Conservation (phyloP, 2,888 invertebrate species). For the Cacoxenus indagator region DNA sequence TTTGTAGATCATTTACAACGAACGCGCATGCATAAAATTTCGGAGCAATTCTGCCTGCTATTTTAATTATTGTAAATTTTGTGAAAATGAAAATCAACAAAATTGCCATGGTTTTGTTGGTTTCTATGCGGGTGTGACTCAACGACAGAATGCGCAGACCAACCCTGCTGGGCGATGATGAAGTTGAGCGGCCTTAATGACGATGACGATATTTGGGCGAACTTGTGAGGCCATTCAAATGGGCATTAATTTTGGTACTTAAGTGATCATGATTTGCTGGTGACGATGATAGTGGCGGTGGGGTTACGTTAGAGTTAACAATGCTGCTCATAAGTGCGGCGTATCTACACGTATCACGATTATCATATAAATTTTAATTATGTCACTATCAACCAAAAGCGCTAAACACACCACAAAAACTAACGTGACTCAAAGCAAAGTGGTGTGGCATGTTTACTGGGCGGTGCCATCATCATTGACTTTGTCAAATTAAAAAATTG, state of each 20-base stretch:
- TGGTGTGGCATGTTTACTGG: no score
- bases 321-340: background rate
- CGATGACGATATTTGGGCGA: no score
- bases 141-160: slow-evolving; percentile 31
- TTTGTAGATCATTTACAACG: no score
- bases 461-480: no score
- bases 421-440: no score
- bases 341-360: slow-evolving; percentile 16
- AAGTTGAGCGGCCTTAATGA: slow-evolving; percentile 3
- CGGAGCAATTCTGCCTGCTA: no score
- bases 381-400: slow-evolving; percentile 58
- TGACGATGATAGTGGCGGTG: slow-evolving; percentile 35
- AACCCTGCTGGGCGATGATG: background rate
- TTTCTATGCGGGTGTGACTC: slow-evolving; percentile 2
- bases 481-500: background rate
- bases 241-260: no score
- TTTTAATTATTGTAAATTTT: background rate
- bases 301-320: slow-evolving; percentile 6
- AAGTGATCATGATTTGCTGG: no score
- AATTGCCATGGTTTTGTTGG: background rate
- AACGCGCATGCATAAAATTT: no score
- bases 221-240: no score
- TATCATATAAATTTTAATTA: slow-evolving; percentile 60
- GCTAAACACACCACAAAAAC: slow-evolving; percentile 17
- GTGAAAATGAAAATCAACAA: background rate